A percentile compares a stretch with the other conserved stretches of the same genome.
These are phyloP conservation scores for Phaethornis superciliosus DNA, from an alignment of 2,113 vertebrate species.

Conservation along the genomic window DNA sequence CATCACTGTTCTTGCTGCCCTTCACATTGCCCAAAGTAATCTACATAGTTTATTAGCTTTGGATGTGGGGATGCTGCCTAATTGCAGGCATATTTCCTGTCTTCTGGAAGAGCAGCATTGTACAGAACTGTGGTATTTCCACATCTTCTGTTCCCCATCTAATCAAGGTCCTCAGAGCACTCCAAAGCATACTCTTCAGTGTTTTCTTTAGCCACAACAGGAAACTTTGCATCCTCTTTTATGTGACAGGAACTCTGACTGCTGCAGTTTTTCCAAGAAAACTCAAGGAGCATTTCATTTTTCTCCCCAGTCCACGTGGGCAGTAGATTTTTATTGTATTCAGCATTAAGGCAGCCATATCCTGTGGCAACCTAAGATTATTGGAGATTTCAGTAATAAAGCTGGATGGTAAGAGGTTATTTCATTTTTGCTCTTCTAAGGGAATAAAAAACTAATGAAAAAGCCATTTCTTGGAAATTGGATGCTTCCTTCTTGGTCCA, in stretches of 20 bases:
- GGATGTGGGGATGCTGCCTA: neutral
- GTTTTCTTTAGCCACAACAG: neutral
- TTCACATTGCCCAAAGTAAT: neutral
- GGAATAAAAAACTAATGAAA: slow-evolving; percentile 10
- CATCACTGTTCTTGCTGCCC: neutral
- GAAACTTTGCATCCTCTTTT: neutral
- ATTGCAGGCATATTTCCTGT: neutral
- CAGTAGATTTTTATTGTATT: neutral
- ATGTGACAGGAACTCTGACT: neutral
- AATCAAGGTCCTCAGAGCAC: neutral
- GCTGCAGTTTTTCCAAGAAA: neutral
- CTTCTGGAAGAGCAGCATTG: neutral
- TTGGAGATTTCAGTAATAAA: neutral
- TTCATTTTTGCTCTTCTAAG: neutral
- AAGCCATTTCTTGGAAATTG: neutral
- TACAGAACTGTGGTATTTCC: neutral
- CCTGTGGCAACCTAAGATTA: neutral
- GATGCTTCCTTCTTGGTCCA: neutral
- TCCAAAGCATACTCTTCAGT: neutral
- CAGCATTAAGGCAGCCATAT: neutral
- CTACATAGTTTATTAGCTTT: neutral
- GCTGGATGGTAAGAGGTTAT: neutral
- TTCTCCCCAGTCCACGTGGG: neutral
- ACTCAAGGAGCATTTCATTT: neutral
- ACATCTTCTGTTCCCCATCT: neutral